Evolutionary conservation across 2,113 vertebrate genomes (phyloP).

Genomic region (Ictidomys tridecemlineatus): DNA sequence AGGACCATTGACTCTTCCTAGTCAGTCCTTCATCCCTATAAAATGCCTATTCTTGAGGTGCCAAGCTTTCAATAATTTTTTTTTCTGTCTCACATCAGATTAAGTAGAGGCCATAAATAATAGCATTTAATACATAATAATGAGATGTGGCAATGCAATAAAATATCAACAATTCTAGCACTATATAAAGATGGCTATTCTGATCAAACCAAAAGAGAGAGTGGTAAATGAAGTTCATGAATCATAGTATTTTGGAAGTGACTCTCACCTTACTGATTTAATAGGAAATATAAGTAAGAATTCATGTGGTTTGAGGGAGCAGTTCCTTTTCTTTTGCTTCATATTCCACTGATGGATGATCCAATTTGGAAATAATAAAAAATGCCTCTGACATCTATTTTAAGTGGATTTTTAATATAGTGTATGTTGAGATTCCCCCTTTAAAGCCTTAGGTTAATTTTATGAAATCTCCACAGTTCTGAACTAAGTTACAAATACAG

Average conservation of each 20-base stretch:
- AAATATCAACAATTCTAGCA: constrained; percentile 65
- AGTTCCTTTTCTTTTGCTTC: constrained; percentile 79
- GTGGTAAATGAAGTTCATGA: constrained; percentile 73
- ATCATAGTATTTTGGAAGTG: constrained; percentile 78
- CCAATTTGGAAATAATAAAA: constrained; percentile 84
- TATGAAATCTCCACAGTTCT: constrained; percentile 62
- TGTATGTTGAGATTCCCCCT: constrained; percentile 71
- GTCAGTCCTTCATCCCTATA: constrained; percentile 68
- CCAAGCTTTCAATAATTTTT: constrained; percentile 66
- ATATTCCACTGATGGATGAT: constrained; percentile 79
- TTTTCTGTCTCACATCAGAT: constrained; percentile 75
- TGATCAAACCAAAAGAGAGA: constrained; percentile 63
- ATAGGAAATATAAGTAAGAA: constrained; percentile 76
- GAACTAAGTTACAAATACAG: constrained; percentile 73
- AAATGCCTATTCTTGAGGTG: constrained; percentile 70
- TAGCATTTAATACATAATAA: constrained; percentile 68
- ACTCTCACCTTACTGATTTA: constrained; percentile 81
- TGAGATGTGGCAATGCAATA: constrained; percentile 60
- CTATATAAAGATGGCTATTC: constrained; percentile 57
- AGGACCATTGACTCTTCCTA: constrained; percentile 78
- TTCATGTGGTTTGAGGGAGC: constrained; percentile 71
- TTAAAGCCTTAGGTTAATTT: constrained; percentile 74
- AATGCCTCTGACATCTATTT: constrained; percentile 78
- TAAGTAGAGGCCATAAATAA: constrained; percentile 71
- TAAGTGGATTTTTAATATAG: constrained; percentile 80